phyloP scores from a whole-genome alignment of 2,113 vertebrate genomes.

The Equus quagga region DNA sequence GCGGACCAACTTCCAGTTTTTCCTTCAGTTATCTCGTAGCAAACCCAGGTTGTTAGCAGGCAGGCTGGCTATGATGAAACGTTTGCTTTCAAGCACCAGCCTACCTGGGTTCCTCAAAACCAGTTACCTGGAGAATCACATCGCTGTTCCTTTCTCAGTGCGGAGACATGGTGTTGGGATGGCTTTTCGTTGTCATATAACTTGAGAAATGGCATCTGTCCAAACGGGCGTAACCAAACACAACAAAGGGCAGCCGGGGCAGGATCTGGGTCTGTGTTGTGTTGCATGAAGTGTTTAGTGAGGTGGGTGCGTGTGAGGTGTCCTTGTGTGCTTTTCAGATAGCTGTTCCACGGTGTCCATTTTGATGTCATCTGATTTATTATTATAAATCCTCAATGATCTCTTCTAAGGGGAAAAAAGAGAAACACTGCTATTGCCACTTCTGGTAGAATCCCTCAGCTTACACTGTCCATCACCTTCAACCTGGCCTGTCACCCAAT shows the following conservation, averaged over 20 bases:
- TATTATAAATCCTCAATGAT: neutral
- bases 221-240: neutral
- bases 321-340: neutral
- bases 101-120: neutral
- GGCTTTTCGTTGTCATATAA: neutral
- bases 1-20: neutral
- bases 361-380: neutral
- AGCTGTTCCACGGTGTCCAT: neutral
- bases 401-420: neutral
- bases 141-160: neutral
- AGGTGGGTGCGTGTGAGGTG: neutral
- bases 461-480: neutral
- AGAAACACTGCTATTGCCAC: neutral
- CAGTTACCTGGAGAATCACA: neutral
- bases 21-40: neutral
- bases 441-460: neutral
- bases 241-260: neutral
- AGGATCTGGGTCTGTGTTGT: neutral
- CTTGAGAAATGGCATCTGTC: neutral
- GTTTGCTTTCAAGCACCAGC: neutral
- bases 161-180: neutral
- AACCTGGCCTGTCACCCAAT: neutral
- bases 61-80: neutral
- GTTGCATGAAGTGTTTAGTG: neutral
- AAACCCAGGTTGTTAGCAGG: neutral